Evolutionary conservation across 2,113 vertebrate genomes (phyloP).

Genomic region (Prietella phreatophila): DNA sequence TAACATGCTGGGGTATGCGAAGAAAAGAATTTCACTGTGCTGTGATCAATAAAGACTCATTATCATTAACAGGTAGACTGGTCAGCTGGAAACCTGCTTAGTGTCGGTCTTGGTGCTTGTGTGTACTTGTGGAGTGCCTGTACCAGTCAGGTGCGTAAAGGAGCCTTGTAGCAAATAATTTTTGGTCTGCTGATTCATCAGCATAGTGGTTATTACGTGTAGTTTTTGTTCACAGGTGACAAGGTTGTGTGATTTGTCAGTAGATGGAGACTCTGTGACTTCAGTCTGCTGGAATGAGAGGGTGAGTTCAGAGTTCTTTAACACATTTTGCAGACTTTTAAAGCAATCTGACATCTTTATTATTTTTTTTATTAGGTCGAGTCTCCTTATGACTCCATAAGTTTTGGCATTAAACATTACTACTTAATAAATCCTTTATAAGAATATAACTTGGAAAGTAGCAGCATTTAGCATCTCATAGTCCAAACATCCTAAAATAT

Average conservation of each 20-base stretch:
- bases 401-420: not conserved
- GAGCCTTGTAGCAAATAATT: not conserved
- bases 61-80: constrained; percentile 56
- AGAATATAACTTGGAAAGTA: not conserved
- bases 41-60: too few relatives aligned
- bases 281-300: constrained; percentile 68
- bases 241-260: constrained; percentile 63
- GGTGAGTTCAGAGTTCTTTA: constrained; percentile 46
- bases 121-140: constrained; percentile 68
- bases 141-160: constrained; percentile 61
- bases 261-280: constrained; percentile 66
- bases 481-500: not conserved
- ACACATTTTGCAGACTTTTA: not conserved
- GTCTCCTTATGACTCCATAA: not conserved
- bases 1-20: too few relatives aligned
- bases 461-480: not conserved
- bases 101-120: constrained; percentile 64
- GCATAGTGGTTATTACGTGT: not conserved
- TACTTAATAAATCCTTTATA: not conserved
- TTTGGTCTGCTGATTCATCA: not conserved
- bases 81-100: constrained; percentile 65
- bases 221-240: constrained; percentile 57
- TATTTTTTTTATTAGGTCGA: not conserved
- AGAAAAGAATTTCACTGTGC: too few relatives aligned
- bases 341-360: not conserved